Percentiles rank a stretch among this genome's conserved stretches.
Conservation (phyloP, 2,888 invertebrate species). For the Chrysolina haemoptera region DNA sequence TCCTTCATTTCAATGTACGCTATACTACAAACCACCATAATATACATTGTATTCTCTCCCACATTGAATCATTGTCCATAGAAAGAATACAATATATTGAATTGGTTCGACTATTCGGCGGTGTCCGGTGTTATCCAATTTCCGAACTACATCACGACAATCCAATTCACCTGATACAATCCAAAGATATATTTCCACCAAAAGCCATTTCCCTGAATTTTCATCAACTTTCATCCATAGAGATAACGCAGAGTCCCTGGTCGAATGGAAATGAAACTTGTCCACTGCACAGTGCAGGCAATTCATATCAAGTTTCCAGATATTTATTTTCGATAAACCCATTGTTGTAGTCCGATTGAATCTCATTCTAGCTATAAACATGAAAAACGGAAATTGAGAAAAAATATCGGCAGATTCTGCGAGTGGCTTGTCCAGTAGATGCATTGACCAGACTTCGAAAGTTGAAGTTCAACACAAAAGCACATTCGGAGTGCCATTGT, state of each 20-base stretch:
- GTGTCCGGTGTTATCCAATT: not conserved
- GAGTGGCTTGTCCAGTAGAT: constrained; percentile 24
- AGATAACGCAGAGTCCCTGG: constrained; percentile 13
- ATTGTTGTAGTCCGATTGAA: constrained; percentile 23
- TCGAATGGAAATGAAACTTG: constrained; percentile 24
- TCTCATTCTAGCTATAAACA: constrained; percentile 7
- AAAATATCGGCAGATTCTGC: constrained; percentile 27
- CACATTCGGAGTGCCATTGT: constrained; percentile 43
- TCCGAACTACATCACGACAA: not conserved
- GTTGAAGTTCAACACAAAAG: constrained; percentile 42
- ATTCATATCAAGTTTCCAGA: constrained; percentile 22
- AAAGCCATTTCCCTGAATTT: constrained; percentile 17
- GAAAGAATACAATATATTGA: not conserved
- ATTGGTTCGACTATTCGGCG: not conserved
- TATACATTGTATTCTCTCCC: no score
- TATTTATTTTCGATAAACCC: constrained; percentile 24
- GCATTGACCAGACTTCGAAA: constrained; percentile 19
- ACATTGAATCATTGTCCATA: no score
- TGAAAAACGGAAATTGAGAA: constrained; percentile 27
- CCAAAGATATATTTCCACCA: constrained; percentile 9
- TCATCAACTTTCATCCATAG: constrained; percentile 18
- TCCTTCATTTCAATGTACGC: no score
- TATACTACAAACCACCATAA: no score
- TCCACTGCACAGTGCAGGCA: constrained; percentile 16
- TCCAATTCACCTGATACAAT: not conserved